Evolutionary conservation across 2,113 vertebrate species (phyloP).

Genomic region (Sclerurus mexicanus): DNA sequence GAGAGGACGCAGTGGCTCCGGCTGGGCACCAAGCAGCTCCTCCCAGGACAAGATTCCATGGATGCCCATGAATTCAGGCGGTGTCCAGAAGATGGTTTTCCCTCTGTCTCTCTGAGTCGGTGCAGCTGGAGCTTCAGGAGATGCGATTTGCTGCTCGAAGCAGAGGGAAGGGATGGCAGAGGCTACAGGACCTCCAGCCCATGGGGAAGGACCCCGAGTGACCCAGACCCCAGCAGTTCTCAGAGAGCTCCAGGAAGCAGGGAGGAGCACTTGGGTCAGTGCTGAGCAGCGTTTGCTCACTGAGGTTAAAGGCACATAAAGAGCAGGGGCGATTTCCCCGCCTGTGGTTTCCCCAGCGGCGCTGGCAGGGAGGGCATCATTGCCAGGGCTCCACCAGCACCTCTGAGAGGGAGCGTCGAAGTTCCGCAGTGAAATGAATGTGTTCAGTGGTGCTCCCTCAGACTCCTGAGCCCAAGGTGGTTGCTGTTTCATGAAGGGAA

Average conservation of each 20-base stretch:
- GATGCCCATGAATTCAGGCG: background rate
- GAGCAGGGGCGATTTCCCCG: background rate
- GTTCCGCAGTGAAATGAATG: background rate
- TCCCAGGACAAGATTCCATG: rapidly evolving
- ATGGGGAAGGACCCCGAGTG: background rate
- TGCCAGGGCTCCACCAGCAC: background rate
- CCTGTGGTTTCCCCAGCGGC: background rate
- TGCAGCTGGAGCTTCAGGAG: background rate
- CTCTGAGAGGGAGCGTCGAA: background rate
- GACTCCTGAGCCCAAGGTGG: background rate
- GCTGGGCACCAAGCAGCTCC: background rate
- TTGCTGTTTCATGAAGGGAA: background rate
- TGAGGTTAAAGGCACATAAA: background rate
- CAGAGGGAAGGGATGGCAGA: background rate
- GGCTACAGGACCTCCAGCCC: background rate
- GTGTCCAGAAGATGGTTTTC: background rate
- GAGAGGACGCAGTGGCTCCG: background rate
- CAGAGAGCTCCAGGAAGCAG: background rate
- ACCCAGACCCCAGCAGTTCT: background rate
- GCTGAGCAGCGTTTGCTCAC: background rate
- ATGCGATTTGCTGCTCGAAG: background rate
- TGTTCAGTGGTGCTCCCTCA: no score
- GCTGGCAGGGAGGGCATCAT: background rate
- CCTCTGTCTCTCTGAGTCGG: background rate
- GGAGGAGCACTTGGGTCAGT: background rate